A percentile compares a stretch with the other conserved stretches of the same genome.
Conservation (phyloP, 2,888 invertebrate genomes). For the Stegana nigrithorax region DNA sequence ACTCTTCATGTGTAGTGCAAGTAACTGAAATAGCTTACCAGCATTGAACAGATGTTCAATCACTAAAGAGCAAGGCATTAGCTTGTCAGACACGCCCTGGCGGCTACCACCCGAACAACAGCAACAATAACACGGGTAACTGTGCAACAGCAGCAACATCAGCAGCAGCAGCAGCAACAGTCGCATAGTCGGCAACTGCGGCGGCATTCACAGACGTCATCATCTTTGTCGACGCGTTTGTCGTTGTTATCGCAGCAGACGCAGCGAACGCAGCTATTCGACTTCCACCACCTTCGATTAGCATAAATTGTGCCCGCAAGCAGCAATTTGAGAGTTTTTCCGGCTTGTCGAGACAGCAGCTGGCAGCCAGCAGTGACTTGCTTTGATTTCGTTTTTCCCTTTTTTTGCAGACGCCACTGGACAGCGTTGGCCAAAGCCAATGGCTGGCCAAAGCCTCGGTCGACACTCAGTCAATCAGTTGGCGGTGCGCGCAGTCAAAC, state of each 20-base stretch:
- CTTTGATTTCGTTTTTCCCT: constrained; percentile 21
- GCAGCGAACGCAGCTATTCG: constrained; percentile 44
- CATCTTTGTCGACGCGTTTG: neutral
- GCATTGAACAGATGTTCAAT: constrained; percentile 9
- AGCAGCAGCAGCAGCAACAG: neutral
- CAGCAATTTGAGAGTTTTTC: constrained; percentile 31
- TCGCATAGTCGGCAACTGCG: neutral
- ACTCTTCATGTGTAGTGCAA: neutral
- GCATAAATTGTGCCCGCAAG: constrained; percentile 55
- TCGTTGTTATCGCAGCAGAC: constrained; percentile 24
- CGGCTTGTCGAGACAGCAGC: constrained; percentile 21
- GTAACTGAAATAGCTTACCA: too few relatives aligned
- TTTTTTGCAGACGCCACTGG: neutral
- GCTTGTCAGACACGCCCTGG: constrained; percentile 40
- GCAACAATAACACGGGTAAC: constrained; percentile 11
- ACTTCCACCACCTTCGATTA: constrained; percentile 48
- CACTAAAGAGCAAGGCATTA: constrained; percentile 2
- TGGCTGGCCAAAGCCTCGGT: too few relatives aligned
- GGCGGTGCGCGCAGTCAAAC: too few relatives aligned
- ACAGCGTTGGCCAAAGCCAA: too few relatives aligned
- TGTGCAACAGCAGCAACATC: constrained; percentile 5
- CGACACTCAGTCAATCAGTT: too few relatives aligned
- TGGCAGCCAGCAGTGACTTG: constrained; percentile 6
- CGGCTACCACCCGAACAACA: constrained; percentile 32
- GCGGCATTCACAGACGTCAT: neutral